phyloP scores from a whole-genome alignment of 2,888 invertebrate species.

The Sphecodes monilicornis region DNA sequence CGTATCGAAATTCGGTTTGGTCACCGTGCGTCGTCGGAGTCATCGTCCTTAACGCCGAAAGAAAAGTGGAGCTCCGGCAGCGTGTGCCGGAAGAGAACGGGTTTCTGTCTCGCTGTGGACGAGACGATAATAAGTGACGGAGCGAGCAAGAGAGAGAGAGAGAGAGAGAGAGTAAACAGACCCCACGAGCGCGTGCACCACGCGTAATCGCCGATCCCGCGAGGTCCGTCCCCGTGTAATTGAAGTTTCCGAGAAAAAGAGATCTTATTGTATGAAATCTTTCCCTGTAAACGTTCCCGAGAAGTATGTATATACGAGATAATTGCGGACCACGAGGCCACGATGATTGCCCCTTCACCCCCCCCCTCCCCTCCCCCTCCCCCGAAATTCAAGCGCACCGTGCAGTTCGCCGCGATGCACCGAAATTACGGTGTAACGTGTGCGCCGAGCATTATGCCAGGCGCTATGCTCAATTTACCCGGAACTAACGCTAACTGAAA shows the following conservation, averaged over 20 bases:
- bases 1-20: constrained; percentile 57
- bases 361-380: too few relatives aligned
- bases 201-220: constrained; percentile 33
- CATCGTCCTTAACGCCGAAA: constrained; percentile 43
- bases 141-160: background rate
- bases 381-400: background rate
- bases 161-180: background rate
- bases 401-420: background rate
- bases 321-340: background rate
- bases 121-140: constrained; percentile 36
- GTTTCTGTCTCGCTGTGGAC: constrained; percentile 19
- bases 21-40: constrained; percentile 73
- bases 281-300: background rate
- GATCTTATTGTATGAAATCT: constrained; percentile 2
- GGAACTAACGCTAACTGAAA: constrained; percentile 9
- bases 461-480: background rate
- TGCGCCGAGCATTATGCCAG: background rate
- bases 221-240: constrained; percentile 21
- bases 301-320: constrained; percentile 9
- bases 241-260: constrained; percentile 32
- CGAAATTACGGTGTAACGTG: constrained; percentile 3
- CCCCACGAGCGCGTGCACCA: background rate
- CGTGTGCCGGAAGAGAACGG: constrained; percentile 24
- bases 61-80: constrained; percentile 24
- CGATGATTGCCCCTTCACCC: background rate